A percentile compares a stretch with the other conserved stretches of the same genome.
Conservation (phyloP, 2,888 invertebrate species). For the Lacanobia wlatinum region DNA sequence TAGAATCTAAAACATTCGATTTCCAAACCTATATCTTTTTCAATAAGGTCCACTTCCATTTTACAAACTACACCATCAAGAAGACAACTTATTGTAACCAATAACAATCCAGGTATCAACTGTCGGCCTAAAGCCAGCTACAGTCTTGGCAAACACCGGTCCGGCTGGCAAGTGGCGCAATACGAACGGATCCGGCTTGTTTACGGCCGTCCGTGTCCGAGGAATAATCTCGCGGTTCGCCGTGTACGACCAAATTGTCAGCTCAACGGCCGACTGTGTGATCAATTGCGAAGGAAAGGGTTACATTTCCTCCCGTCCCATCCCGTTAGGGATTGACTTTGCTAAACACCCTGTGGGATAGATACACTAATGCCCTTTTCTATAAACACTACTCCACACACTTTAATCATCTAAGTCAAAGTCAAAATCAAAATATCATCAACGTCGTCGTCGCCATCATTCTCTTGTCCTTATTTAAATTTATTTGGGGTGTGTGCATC, state of each 20-base stretch:
- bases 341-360: conserved; percentile 8
- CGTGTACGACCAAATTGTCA: conserved; percentile 27
- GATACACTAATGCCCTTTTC: background rate
- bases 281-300: conserved; percentile 36
- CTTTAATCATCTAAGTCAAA: no score
- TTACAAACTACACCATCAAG: background rate
- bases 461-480: no score
- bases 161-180: conserved; percentile 37
- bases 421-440: no score
- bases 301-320: no score
- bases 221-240: conserved; percentile 52
- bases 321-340: conserved; percentile 7
- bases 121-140: conserved; percentile 14
- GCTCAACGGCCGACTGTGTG: conserved; percentile 20
- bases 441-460: no score
- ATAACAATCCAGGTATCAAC: conserved; percentile 32
- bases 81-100: conserved; percentile 6
- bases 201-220: conserved; percentile 45
- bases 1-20: background rate
- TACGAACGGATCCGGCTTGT: conserved; percentile 47
- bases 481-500: no score
- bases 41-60: background rate
- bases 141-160: conserved; percentile 41
- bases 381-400: no score
- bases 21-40: background rate